Conservation (phyloP, 2,888 invertebrate species). For the Sicus ferrugineus region DNA sequence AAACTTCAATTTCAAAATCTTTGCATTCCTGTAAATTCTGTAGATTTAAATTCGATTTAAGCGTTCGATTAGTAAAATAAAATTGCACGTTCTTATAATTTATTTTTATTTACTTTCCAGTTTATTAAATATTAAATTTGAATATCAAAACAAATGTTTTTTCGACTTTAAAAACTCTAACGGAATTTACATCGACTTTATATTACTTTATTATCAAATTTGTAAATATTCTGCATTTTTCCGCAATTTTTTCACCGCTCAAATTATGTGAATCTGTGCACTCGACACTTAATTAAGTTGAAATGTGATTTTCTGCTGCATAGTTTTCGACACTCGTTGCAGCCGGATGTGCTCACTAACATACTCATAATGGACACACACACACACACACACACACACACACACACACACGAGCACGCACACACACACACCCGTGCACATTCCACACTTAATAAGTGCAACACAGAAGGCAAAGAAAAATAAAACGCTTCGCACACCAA, state of each 20-base stretch:
- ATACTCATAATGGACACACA: conserved; percentile 38
- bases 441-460: conserved; percentile 12
- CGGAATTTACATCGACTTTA: not conserved
- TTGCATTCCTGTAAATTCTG: too few relatives aligned
- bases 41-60: too few relatives aligned
- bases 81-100: too few relatives aligned
- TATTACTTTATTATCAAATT: not conserved
- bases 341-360: not conserved
- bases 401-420: conserved; percentile 44
- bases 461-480: not conserved
- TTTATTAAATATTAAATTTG: not conserved
- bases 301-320: not conserved
- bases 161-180: not conserved
- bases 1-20: too few relatives aligned
- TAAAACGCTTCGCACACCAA: not conserved
- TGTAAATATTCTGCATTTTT: too few relatives aligned
- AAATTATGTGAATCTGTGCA: not conserved
- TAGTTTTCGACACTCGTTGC: too few relatives aligned
- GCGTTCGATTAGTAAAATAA: too few relatives aligned
- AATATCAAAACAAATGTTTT: not conserved
- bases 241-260: too few relatives aligned
- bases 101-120: too few relatives aligned
- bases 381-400: conserved; percentile 28
- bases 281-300: conserved; percentile 8
- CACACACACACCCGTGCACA: not conserved